These are phyloP conservation scores for Dicrurus megarhynchus DNA, from an alignment of 2,113 vertebrate genomes.

Conservation along the genomic window DNA sequence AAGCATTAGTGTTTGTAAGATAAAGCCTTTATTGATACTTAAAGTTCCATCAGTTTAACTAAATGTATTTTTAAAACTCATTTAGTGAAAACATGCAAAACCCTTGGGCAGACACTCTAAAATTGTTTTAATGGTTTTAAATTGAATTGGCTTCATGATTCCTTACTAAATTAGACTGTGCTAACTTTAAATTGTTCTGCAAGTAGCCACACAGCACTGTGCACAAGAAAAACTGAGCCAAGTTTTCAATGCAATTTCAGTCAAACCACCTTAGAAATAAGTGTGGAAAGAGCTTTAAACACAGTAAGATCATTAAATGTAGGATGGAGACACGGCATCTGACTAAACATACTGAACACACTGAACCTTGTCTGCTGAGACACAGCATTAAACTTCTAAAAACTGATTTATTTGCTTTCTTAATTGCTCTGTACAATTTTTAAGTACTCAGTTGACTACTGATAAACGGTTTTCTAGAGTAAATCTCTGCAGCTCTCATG, in stretches of 20 bases:
- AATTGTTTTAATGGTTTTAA: constrained; percentile 68
- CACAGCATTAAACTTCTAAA: background rate
- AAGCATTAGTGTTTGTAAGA: constrained; percentile 63
- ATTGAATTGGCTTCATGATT: constrained; percentile 65
- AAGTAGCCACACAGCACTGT: background rate
- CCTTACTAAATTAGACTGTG: constrained; percentile 54
- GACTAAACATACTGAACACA: background rate
- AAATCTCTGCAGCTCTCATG: background rate
- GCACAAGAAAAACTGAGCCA: constrained; percentile 6
- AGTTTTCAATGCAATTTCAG: constrained; percentile 13
- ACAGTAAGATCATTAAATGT: background rate
- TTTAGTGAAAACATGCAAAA: constrained; percentile 67
- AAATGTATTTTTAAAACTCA: constrained; percentile 69
- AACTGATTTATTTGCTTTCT: background rate
- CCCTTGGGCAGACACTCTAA: constrained; percentile 65
- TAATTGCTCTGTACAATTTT: background rate
- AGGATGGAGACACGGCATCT: background rate
- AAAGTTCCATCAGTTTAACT: constrained; percentile 68
- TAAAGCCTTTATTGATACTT: constrained; percentile 67
- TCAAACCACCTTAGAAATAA: background rate
- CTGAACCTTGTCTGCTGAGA: background rate
- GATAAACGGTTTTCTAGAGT: background rate
- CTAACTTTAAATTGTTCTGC: constrained; percentile 60
- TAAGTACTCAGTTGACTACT: background rate
- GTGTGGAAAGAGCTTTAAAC: constrained; percentile 5